Base-by-base conservation (phyloP, 1,140 invertebrate species). In the Oreohelix idahoensis region DNA sequence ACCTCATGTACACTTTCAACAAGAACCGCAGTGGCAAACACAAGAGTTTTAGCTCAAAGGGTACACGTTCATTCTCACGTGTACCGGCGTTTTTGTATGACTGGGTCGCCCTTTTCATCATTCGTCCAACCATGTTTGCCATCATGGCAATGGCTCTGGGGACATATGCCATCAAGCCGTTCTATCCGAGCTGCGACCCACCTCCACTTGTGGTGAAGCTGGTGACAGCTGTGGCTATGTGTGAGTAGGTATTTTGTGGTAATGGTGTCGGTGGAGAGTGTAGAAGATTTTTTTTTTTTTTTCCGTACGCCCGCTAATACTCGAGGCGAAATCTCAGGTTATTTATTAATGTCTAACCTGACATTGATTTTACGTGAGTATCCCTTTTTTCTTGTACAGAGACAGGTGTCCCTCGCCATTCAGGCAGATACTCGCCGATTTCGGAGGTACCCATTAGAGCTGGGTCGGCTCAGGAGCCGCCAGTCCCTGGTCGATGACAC, bases 81-180 rank as follows among this genome's bases (percentile, higher is more conserved):
- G 84, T 90, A 11, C 90, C 90, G 23, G 83, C 90, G 23, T 92
- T 90, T 76, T 85, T 92, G 71, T 92, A 88, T 80, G 88, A 88
- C 74, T 92, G 90, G 90, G 87, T 88, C 13, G 88, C 86, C 13
- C 88, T 92, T 20, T 78, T 92, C 2, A 89, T 91, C 69, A 85
- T 89, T 26, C 87, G 89, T 29, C 91, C 91, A 42, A 87, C 90
- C 23, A 83, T 89, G 78, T 88, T 90, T 83, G 90, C 89, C 32
- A 87, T 92, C 17, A 89, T 90, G 26, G 80, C 87, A 20, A 86
- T 92, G 79, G 89, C 89, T 70, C 88, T 91, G 83, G 88, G 89
- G 0, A 85, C 88, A n/a, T 92, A 92, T 84, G 84, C 84, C 8
- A 84, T 87, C 20, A 87, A 89, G 35, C 89, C 89, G 36, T 89